phyloP scores from a whole-genome alignment of 2,113 vertebrate species.

The Archilochus colubris region DNA sequence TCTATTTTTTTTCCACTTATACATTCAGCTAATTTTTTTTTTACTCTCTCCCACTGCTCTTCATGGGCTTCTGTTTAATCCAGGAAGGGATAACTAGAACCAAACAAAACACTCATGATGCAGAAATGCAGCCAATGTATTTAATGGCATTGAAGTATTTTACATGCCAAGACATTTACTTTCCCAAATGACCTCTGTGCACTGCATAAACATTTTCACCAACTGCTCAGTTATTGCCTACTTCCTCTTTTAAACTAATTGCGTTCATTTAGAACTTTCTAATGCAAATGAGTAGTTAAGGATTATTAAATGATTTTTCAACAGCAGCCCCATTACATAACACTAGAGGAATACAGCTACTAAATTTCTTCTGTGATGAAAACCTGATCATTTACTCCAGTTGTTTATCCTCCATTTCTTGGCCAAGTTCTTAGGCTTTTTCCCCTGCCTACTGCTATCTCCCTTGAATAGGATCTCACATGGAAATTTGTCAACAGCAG shows the following conservation, averaged over 20 bases:
- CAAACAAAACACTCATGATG: background rate
- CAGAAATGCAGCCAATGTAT: background rate
- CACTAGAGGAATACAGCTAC: background rate
- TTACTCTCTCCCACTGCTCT: background rate
- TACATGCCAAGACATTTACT: background rate
- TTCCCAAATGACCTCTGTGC: slow-evolving; percentile 18
- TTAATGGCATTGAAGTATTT: slow-evolving; percentile 52
- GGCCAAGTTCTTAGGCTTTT: background rate
- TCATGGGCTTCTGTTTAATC: background rate
- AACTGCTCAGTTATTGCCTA: background rate
- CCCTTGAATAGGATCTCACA: background rate
- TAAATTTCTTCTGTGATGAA: background rate
- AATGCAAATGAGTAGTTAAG: background rate
- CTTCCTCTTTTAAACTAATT: background rate
- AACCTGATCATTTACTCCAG: background rate
- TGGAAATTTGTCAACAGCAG: background rate
- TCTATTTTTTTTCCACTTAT: background rate
- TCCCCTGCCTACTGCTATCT: background rate
- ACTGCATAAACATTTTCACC: background rate
- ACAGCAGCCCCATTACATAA: background rate
- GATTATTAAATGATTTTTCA: background rate
- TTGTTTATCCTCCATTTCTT: background rate
- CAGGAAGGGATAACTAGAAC: background rate
- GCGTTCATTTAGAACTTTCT: background rate
- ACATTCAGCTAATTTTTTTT: background rate